Base-by-base conservation (phyloP, 2,888 invertebrate genomes). In the Sarcophaga variegata region DNA sequence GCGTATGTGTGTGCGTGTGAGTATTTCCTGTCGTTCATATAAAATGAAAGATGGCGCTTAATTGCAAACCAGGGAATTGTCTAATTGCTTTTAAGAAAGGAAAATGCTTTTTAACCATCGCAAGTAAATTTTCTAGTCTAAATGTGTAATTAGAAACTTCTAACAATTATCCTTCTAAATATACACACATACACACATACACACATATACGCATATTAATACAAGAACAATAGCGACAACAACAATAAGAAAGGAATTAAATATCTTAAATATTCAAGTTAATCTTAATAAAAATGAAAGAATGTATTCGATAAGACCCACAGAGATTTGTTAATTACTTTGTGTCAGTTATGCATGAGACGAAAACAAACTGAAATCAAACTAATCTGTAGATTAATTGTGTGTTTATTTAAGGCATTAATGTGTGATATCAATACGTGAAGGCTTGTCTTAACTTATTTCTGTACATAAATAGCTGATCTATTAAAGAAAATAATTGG, bases 61-160 rank as follows among this genome's bases (percentile, higher is more conserved):
- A 92, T 92, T 91, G 92, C 90, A 90, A 91, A 90, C 91, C 90
- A 90, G 92, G 91, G 91, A 92, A 92, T 92, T 90, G 90, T 88
- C 90, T 92, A 92, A 92, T 92, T 92, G 91, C 88, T 89, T 88
- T 81, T 77, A 88, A 88, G 54, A 54, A 54, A 4, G 88, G 89
- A 90, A 88, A 89, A 86, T 83, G 88, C 88, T 89, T 89, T 85
- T 67, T 66, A 72, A 74, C 60, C 62, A 74, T 72, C 25, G 20
- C 67, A 74, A 81, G 74, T 81, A 74, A 66, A 67, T 77, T 69
- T 72, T 63, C 25, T 74, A 62, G 45, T 69, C 72, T 54, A 81
- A 80, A 74, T 74, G 67, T 69, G n/a, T 81, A 85, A 81, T 85
- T 77, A 85, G 64, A 45, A 59, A 27, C 25, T 47, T 25, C 12